phyloP scores from a whole-genome alignment of 2,888 invertebrate species.

The Saturnia pavonia region DNA sequence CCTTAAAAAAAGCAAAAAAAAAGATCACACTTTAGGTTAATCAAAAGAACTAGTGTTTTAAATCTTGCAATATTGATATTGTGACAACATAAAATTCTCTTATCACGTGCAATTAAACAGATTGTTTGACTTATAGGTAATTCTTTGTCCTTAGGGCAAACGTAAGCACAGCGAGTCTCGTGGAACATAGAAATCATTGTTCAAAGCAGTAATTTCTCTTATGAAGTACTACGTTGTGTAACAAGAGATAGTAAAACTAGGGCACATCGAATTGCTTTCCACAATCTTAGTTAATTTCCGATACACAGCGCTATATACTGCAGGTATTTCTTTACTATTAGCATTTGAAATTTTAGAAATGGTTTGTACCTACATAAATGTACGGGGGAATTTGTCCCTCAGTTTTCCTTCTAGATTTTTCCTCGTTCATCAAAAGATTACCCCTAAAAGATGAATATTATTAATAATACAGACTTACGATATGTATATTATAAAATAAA shows the following conservation, averaged over 20 bases:
- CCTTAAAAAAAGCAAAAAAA: too few relatives aligned
- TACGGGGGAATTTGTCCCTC: background rate
- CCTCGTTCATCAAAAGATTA: too few relatives aligned
- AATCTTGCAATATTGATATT: too few relatives aligned
- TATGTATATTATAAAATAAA: too few relatives aligned
- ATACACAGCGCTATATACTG: constrained; percentile 30
- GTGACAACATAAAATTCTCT: too few relatives aligned
- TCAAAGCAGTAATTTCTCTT: constrained; percentile 1
- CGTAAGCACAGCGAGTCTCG: background rate
- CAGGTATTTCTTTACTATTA: constrained; percentile 17
- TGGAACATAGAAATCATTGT: background rate
- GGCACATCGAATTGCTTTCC: constrained; percentile 55
- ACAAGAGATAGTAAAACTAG: constrained; percentile 50
- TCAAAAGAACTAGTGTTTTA: too few relatives aligned
- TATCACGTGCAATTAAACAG: too few relatives aligned
- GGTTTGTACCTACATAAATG: background rate
- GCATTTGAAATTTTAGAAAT: background rate
- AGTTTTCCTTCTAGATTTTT: background rate
- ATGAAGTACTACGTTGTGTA: constrained; percentile 33
- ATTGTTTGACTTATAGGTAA: background rate
- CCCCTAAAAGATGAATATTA: too few relatives aligned
- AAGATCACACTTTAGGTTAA: too few relatives aligned
- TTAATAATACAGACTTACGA: too few relatives aligned
- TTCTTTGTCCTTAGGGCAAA: background rate
- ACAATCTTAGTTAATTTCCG: constrained; percentile 42